Evolutionary conservation across 37 sponge, comb jelly and placozoan genomes (phyloP).

Genomic region (Halisarca cf. caerulea): DNA sequence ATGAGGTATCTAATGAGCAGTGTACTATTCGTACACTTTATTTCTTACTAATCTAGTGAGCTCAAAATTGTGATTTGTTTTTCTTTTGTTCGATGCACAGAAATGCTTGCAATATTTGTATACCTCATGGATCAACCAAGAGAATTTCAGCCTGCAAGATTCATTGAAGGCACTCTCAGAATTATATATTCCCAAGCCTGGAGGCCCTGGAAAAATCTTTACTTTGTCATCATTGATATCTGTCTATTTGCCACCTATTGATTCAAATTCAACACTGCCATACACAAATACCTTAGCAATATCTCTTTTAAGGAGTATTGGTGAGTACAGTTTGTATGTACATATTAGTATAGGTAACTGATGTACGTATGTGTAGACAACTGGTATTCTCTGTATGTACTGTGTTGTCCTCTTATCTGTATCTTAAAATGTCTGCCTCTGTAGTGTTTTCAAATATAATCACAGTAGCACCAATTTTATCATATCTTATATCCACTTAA

Average conservation of each 20-base stretch:
- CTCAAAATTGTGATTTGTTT: background rate
- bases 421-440: too few species aligned
- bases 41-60: background rate
- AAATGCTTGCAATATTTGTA: background rate
- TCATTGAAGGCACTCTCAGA: background rate
- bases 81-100: background rate
- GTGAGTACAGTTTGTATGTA: too few species aligned
- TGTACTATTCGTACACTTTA: too few species aligned
- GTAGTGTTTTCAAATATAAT: too few species aligned
- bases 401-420: too few species aligned
- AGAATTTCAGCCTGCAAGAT: background rate
- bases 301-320: slow-evolving; percentile 55
- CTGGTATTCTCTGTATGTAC: too few species aligned
- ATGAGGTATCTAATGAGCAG: too few species aligned
- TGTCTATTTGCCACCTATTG: slow-evolving; percentile 40
- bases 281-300: slow-evolving; percentile 51
- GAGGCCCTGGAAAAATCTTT: slow-evolving; percentile 36
- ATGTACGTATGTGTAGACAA: too few species aligned
- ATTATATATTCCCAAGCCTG: slow-evolving; percentile 29
- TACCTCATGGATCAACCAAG: background rate
- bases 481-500: too few species aligned
- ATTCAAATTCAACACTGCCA: slow-evolving; percentile 31
- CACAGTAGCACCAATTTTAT: too few species aligned
- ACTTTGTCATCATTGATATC: slow-evolving; percentile 45
- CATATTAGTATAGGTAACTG: too few species aligned